Evolutionary conservation across 2,888 invertebrate species (phyloP).

Genomic region (Tanypteryx hageni): DNA sequence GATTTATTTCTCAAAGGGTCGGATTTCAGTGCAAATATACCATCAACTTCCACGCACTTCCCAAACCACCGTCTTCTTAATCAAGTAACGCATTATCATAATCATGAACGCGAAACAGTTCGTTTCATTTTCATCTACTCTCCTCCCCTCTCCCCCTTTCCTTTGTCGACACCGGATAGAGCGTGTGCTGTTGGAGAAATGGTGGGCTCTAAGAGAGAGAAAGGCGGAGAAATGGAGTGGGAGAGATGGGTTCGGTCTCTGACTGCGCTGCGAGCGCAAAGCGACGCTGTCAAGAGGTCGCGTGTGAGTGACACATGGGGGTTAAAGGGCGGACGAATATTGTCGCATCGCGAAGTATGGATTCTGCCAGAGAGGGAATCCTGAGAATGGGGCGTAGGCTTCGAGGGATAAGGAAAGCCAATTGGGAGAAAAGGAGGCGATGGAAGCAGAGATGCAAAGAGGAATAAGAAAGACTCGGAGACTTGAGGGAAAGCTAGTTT

Average conservation of each 20-base stretch:
- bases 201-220: too few relatives aligned
- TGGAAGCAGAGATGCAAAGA: background rate
- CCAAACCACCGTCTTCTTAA: too few relatives aligned
- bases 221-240: background rate
- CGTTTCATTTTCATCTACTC: background rate
- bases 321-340: slow-evolving; percentile 5
- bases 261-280: background rate
- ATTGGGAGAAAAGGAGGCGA: background rate
- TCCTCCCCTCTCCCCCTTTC: background rate
- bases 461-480: too few relatives aligned
- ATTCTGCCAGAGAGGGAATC: background rate
- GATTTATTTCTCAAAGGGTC: too few relatives aligned
- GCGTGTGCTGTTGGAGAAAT: too few relatives aligned
- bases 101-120: too few relatives aligned
- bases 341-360: slow-evolving; percentile 1
- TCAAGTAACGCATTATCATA: too few relatives aligned
- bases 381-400: background rate
- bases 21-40: too few relatives aligned
- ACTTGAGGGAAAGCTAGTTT: background rate
- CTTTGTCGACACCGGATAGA: background rate
- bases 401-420: background rate
- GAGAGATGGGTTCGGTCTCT: background rate
- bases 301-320: background rate
- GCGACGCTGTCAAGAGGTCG: background rate
- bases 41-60: too few relatives aligned